A percentile compares a stretch with the other conserved stretches of the same genome.
These are phyloP conservation scores for Drosophila stalkeri DNA, from an alignment of 2,888 invertebrate genomes.

Conservation along the genomic window DNA sequence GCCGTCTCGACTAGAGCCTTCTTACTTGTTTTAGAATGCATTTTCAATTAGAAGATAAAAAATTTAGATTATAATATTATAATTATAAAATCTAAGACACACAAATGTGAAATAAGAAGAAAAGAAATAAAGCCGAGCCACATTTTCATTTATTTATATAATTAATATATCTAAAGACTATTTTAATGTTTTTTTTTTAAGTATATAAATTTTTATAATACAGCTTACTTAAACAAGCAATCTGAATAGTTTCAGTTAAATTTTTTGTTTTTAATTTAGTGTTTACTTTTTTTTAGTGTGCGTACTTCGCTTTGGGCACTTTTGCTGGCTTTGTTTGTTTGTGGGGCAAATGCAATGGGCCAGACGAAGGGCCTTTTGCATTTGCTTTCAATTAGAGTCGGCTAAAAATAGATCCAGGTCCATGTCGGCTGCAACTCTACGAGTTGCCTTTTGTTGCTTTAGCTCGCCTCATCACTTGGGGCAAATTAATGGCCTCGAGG, in stretches of 20 bases:
- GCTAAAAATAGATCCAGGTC: constrained; percentile 36
- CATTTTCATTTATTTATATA: neutral
- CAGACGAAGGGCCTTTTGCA: constrained; percentile 41
- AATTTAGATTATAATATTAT: neutral
- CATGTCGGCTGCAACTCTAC: constrained; percentile 34
- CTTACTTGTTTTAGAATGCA: no score
- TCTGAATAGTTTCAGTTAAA: neutral
- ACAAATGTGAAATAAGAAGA: neutral
- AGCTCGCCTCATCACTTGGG: constrained; percentile 34
- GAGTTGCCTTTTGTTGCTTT: constrained; percentile 20
- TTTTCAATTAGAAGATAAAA: no score
- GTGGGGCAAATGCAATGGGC: constrained; percentile 38
- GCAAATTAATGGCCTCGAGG: constrained; percentile 68
- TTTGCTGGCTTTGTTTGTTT: constrained; percentile 36
- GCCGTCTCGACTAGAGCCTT: no score
- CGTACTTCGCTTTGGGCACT: constrained; percentile 3
- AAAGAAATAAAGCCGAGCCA: neutral
- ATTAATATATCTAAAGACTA: neutral
- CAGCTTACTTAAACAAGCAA: neutral
- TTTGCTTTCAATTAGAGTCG: constrained; percentile 57
- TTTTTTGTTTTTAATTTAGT: neutral
- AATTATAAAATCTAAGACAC: neutral
- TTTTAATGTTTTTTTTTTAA: neutral
- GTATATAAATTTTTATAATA: no score
- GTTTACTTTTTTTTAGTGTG: constrained; percentile 13